Evolutionary conservation across 2,113 vertebrate species (phyloP).

Genomic region (Gallinago undulata): DNA sequence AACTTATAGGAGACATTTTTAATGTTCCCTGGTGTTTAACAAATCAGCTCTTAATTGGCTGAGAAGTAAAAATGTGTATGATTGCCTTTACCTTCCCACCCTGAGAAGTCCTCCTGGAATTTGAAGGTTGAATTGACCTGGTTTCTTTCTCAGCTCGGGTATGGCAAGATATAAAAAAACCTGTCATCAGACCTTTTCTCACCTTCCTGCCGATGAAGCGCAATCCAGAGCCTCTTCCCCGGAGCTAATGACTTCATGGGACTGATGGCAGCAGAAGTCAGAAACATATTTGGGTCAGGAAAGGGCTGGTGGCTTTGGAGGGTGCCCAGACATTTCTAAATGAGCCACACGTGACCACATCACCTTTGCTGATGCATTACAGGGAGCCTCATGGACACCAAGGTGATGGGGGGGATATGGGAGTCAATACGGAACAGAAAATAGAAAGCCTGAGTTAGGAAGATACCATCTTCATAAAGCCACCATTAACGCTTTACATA

Average conservation of each 20-base stretch:
- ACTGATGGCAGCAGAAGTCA: background rate
- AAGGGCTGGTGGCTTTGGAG: background rate
- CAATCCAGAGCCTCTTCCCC: background rate
- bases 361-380: background rate
- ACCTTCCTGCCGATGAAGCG: background rate
- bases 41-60: constrained; percentile 9
- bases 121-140: constrained; percentile 38
- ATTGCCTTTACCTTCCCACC: constrained; percentile 6
- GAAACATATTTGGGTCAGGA: background rate
- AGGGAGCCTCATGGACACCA: background rate
- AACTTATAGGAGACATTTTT: background rate
- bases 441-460: background rate
- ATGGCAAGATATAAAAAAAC: background rate
- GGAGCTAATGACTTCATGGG: background rate
- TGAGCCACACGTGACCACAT: background rate
- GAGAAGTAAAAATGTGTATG: constrained; percentile 6
- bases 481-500: background rate
- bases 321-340: background rate
- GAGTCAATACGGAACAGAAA: background rate
- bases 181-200: constrained; percentile 14
- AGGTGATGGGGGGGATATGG: background rate
- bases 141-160: constrained; percentile 5
- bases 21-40: background rate
- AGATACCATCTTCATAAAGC: background rate
- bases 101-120: constrained; percentile 5